Evolutionary conservation across 2,797 vertebrate genomes (phyloP), one percentile per base, ranked within the genome.

Genomic region (Enteromius viviparus): DNA sequence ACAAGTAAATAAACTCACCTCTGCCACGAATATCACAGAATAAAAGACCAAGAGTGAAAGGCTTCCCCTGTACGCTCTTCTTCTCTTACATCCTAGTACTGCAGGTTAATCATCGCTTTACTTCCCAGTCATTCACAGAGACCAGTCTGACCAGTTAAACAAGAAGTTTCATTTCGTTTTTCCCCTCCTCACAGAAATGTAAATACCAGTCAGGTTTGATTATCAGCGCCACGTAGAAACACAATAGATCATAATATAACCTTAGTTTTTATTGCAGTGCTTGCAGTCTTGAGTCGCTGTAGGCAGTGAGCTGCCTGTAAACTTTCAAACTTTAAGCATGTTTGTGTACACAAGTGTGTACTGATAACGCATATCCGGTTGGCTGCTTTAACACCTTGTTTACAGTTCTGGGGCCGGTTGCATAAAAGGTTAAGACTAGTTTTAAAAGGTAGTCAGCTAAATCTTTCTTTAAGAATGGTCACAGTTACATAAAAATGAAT

Each of bases 341-440:
- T 40, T 8, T 40, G 40, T 40, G 40, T 40, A 8, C 58, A 62
- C 58, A 62, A 62, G 5, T 15, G 60, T 2, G 26, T 15, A 29
- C 34, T 32, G 19, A 19, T 17, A 65, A 21, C 15, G 0, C 3
- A 19, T 1, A 2, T 29, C 29, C 62, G 6, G 29, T 19, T 65
- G 14, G 26, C 62, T 64, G 85, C 69, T 34, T 47, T 17, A 3
- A 19, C 60, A 42, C 21, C 1, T 14, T 17, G 45, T 75, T 19
- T 95, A 14, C 23, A 26, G 1, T 81, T 76, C 53, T 10, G 53
- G 3, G 26, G 26, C 26, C 26, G 26, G 26, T 26, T 26, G 26
- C 26, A 26, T 26, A 26, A 26, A 26, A 26, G 26, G 26, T 26
- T 26, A 26, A 26, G 26, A 26, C 26, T 26, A 26, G 26, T 26